phyloP scores from a whole-genome alignment of 2,797 vertebrate genomes.

The Momotus momota region DNA sequence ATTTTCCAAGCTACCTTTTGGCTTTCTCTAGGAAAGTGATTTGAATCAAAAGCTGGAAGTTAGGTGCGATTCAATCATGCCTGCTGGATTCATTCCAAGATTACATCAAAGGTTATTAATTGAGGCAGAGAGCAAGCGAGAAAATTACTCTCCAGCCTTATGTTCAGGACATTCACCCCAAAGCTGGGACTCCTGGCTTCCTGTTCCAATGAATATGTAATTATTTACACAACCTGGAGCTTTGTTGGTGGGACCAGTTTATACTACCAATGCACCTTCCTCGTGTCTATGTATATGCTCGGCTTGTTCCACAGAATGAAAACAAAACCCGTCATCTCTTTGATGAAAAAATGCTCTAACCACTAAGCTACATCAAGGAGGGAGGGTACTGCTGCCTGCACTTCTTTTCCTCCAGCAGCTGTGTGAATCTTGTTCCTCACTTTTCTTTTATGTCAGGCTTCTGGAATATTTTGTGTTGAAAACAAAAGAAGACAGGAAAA shows the following conservation, averaged over 20 bases:
- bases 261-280: not conserved
- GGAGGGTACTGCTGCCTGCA: not conserved
- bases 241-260: not conserved
- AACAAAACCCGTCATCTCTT: not conserved
- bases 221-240: not conserved
- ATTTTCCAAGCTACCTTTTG: not conserved
- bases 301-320: not conserved
- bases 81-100: not conserved
- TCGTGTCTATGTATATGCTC: not conserved
- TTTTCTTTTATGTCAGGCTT: not conserved
- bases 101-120: not conserved
- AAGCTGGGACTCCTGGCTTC: not conserved
- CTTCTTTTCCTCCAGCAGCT: not conserved
- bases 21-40: not conserved
- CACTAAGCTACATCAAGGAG: not conserved
- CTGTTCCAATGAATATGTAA: not conserved
- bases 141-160: conserved; percentile 16
- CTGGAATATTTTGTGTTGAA: not conserved
- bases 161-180: not conserved
- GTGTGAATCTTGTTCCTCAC: not conserved
- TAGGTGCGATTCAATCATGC: not conserved
- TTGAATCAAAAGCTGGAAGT: not conserved
- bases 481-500: not conserved
- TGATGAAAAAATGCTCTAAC: not conserved
- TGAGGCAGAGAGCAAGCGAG: not conserved